phyloP scores from a whole-genome alignment of 2,113 vertebrate genomes.

The Leucopternis melanops region DNA sequence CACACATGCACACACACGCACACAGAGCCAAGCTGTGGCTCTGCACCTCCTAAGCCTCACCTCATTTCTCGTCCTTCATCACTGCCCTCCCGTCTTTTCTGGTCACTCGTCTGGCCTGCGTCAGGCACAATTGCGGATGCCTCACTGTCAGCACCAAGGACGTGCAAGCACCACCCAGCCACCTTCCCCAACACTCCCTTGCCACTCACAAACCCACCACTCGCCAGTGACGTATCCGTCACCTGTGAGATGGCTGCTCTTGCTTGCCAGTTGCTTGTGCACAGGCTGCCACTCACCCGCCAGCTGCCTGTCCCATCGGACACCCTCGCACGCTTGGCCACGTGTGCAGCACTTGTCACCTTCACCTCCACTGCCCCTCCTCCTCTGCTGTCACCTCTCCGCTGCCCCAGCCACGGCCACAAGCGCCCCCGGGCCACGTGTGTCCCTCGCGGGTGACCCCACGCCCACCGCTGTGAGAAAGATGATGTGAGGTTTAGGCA shows the following conservation, averaged over 20 bases:
- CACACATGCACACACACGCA: background rate
- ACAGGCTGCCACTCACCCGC: background rate
- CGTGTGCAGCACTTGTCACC: background rate
- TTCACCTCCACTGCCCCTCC: background rate
- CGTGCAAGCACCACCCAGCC: background rate
- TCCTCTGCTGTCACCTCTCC: background rate
- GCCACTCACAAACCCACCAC: background rate
- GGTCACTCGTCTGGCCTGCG: accelerated
- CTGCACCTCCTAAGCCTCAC: background rate
- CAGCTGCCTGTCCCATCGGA: background rate
- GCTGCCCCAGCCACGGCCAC: background rate
- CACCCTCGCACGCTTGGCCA: background rate
- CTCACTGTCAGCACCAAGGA: background rate
- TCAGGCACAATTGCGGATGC: background rate
- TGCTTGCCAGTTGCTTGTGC: background rate
- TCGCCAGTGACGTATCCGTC: background rate
- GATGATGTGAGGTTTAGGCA: accelerated
- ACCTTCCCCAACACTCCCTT: background rate
- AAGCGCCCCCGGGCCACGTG: accelerated
- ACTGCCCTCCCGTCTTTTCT: background rate
- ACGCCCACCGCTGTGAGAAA: accelerated
- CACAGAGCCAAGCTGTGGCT: background rate
- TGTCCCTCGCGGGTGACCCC: background rate
- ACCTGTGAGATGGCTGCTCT: background rate
- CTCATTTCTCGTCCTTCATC: background rate